Conservation (phyloP, 53 echinoderm and acorn worm genomes). For the Crossaster papposus region DNA sequence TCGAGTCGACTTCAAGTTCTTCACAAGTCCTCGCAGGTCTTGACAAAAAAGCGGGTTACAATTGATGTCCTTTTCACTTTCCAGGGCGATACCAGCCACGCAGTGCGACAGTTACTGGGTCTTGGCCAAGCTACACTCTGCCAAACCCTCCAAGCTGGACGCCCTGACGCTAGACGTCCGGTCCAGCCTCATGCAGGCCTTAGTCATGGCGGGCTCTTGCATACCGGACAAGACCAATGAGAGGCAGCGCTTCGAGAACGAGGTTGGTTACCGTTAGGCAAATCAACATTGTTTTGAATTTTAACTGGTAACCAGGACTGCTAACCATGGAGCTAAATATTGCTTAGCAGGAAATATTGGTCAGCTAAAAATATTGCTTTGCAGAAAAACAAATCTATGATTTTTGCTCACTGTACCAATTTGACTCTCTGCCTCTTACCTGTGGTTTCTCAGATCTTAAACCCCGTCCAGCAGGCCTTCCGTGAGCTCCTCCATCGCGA, state of each 20-base stretch:
- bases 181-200: constrained; percentile 87
- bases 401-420: not conserved
- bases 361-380: too few species aligned
- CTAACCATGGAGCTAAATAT: too few species aligned
- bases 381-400: not conserved
- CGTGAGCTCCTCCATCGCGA: constrained; percentile 79
- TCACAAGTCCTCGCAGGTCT: too few species aligned
- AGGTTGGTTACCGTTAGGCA: constrained; percentile 58
- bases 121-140: constrained; percentile 84
- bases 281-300: not conserved
- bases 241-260: constrained; percentile 69
- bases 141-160: constrained; percentile 79
- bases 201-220: constrained; percentile 91
- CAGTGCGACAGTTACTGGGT: constrained; percentile 90
- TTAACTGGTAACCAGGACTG: not conserved
- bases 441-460: constrained; percentile 68
- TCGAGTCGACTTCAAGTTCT: not conserved
- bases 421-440: not conserved
- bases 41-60: too few species aligned
- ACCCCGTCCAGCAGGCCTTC: constrained; percentile 91
- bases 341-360: too few species aligned
- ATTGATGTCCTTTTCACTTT: too few species aligned
- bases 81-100: constrained; percentile 84
- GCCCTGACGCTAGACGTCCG: constrained; percentile 83
- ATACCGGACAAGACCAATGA: constrained; percentile 73